phyloP scores from a whole-genome alignment of 2,797 vertebrate species.

The Rhinophrynus dorsalis region DNA sequence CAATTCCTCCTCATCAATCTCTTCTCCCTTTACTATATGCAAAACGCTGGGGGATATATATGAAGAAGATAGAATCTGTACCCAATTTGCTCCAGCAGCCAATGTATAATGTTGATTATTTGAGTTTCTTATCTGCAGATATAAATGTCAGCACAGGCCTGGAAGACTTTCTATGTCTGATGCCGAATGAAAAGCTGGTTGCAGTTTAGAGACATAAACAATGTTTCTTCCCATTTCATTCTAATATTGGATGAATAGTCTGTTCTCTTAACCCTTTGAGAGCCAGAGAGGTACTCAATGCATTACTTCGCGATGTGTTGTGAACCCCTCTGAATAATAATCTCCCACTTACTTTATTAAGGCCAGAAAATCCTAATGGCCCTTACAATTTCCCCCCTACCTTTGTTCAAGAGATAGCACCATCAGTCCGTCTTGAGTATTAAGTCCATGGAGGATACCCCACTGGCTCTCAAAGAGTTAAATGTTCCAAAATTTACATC shows the following conservation, averaged over 20 bases:
- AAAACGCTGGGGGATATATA: conserved; percentile 7
- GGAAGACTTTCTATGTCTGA: not conserved
- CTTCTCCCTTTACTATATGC: not conserved
- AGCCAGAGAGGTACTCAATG: too few species aligned
- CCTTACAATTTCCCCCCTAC: not conserved
- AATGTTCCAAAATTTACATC: conserved; percentile 3
- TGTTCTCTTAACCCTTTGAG: too few species aligned
- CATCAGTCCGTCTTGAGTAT: too few species aligned
- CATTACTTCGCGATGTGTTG: too few species aligned
- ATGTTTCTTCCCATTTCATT: not conserved
- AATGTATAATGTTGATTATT: conserved; percentile 18
- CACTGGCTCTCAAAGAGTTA: too few species aligned
- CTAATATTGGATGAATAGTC: conserved; percentile 15
- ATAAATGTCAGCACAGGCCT: conserved; percentile 18
- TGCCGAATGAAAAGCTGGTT: conserved; percentile 5
- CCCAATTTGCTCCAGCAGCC: conserved; percentile 1
- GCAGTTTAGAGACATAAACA: conserved; percentile 4
- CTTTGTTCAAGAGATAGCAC: too few species aligned
- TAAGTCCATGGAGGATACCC: too few species aligned
- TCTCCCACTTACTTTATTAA: too few species aligned
- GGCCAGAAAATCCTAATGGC: too few species aligned
- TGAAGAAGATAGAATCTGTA: conserved; percentile 8
- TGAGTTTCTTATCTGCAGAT: conserved; percentile 17
- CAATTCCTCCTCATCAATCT: not conserved
- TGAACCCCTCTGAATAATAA: too few species aligned